A percentile compares a stretch with the other conserved stretches of the same genome.
phyloP scores from a whole-genome alignment of 2,888 invertebrate species.

The Odontomyia ornata region DNA sequence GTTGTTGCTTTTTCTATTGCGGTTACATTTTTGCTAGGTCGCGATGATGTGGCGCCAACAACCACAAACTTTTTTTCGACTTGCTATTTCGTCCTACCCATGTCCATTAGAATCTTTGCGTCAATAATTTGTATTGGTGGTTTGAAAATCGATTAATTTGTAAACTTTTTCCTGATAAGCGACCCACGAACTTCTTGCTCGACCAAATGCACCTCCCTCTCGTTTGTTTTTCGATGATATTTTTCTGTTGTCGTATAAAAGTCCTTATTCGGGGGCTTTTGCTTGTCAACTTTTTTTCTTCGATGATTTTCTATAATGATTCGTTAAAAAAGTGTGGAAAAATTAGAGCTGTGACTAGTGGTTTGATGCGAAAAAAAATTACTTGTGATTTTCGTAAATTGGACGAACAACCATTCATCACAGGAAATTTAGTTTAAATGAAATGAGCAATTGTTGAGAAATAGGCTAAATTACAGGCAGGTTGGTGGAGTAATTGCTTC shows the following conservation, averaged over 20 bases:
- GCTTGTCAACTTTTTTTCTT: no score
- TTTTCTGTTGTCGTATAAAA: no score
- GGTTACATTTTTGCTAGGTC: background rate
- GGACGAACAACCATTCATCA: constrained; percentile 5
- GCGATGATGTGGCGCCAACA: constrained; percentile 22
- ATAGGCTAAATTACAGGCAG: no score
- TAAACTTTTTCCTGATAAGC: constrained; percentile 6
- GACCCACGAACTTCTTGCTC: background rate
- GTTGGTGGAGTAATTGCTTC: background rate
- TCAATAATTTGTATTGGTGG: constrained; percentile 29
- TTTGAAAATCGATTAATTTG: constrained; percentile 34
- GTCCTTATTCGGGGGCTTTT: no score
- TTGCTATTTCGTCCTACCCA: background rate
- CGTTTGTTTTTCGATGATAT: no score
- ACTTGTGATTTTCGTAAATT: constrained; percentile 5
- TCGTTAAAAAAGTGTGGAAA: no score
- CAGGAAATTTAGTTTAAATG: background rate
- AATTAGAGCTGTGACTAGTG: no score
- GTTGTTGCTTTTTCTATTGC: no score
- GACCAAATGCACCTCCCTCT: no score
- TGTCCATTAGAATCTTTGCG: constrained; percentile 2
- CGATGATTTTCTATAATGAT: no score
- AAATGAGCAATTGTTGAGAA: background rate
- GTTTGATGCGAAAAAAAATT: background rate
- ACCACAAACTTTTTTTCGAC: background rate